Conservation (phyloP, 2,797 vertebrate species). For the Bradypodion ventrale region DNA sequence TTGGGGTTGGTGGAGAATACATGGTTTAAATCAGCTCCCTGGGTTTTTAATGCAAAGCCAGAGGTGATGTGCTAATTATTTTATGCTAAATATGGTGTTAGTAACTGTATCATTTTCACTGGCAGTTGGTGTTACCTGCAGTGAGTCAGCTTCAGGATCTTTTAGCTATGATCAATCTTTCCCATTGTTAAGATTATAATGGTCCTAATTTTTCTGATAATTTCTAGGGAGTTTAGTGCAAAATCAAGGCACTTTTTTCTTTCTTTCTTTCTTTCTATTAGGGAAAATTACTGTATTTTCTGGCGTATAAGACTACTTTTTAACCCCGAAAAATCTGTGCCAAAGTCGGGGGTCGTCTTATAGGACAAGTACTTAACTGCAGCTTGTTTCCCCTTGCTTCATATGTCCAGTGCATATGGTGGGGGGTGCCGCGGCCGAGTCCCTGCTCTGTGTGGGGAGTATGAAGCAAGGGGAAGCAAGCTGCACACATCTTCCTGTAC, state of each 20-base stretch:
- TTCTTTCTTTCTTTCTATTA: background rate
- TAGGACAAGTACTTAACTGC: too few relatives aligned
- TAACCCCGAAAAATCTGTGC: too few relatives aligned
- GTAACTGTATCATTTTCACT: background rate
- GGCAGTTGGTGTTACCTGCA: background rate
- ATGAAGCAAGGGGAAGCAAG: too few relatives aligned
- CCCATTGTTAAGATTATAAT: constrained; percentile 12
- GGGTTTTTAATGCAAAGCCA: background rate
- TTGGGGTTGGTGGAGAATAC: background rate
- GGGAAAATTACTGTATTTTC: too few relatives aligned
- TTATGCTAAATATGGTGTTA: background rate
- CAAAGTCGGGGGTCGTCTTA: too few relatives aligned
- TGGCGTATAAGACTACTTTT: too few relatives aligned
- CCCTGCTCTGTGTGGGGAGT: too few relatives aligned
- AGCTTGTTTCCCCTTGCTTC: too few relatives aligned
- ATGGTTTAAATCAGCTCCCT: background rate
- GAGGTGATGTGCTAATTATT: constrained; percentile 1
- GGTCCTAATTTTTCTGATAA: constrained; percentile 5
- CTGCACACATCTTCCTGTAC: too few relatives aligned
- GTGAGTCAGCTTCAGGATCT: background rate
- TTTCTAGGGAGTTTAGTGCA: background rate
- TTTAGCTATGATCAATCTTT: background rate
- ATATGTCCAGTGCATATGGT: too few relatives aligned
- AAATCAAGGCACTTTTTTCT: background rate
- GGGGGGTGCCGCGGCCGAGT: too few relatives aligned